Evolutionary conservation across 2,113 vertebrate species (phyloP).

Genomic region (Bufo gargarizans): DNA sequence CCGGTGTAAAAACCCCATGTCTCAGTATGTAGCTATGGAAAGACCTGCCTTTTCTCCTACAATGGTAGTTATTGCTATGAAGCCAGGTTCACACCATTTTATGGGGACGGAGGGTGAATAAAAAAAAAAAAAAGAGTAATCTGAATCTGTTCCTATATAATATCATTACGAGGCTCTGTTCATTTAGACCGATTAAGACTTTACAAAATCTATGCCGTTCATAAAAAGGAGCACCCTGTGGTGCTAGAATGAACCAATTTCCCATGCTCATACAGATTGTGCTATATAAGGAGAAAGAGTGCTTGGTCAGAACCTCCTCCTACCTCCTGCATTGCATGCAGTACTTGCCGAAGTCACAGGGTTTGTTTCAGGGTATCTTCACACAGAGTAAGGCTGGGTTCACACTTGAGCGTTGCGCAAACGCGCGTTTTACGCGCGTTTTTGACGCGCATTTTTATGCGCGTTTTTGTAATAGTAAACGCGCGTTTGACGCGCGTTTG

Average conservation of each 20-base stretch:
- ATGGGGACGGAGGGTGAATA: neutral
- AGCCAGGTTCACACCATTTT: neutral
- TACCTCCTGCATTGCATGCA: neutral
- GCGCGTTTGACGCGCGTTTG: no score
- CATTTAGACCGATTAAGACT: neutral
- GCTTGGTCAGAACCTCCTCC: neutral
- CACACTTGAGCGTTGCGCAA: no score
- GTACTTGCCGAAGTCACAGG: neutral
- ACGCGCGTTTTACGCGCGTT: no score
- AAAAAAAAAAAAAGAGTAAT: neutral
- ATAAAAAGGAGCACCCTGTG: neutral
- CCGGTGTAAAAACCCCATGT: no score
- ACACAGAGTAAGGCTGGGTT: no score
- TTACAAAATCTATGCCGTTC: neutral
- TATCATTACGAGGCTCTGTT: neutral
- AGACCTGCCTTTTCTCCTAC: neutral
- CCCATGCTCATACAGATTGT: neutral
- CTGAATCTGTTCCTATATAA: neutral
- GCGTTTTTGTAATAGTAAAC: no score
- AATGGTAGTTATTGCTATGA: neutral
- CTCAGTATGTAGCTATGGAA: no score
- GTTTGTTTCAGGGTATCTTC: neutral
- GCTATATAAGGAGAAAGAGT: conserved; percentile 16
- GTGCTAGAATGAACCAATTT: neutral
- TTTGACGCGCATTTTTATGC: no score